Evolutionary conservation across 2,888 invertebrate genomes (phyloP).

Genomic region (Orchesella flavescens): DNA sequence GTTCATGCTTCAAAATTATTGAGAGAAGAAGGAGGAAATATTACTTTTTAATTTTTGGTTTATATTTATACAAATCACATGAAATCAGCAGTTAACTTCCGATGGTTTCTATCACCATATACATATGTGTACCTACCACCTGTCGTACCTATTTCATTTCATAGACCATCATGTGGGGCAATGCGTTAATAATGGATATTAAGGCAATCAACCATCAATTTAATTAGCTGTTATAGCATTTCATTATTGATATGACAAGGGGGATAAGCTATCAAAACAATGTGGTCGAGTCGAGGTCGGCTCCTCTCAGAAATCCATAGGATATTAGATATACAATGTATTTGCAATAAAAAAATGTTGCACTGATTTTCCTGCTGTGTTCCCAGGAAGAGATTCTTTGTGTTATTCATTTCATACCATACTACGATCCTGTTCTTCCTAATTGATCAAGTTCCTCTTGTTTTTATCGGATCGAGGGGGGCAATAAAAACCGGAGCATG

Average conservation of each 20-base stretch:
- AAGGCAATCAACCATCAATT: conserved; percentile 12
- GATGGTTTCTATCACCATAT: too few relatives aligned
- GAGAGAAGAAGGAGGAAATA: too few relatives aligned
- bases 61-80: too few relatives aligned
- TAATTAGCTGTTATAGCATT: conserved; percentile 6
- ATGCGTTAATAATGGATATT: not conserved
- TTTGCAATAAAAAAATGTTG: not conserved
- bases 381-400: not conserved
- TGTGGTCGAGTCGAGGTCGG: not conserved
- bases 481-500: not conserved
- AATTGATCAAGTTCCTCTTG: not conserved
- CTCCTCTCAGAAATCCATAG: too few relatives aligned
- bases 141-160: too few relatives aligned
- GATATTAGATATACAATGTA: too few relatives aligned
- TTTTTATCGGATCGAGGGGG: not conserved
- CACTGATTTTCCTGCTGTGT: conserved; percentile 7
- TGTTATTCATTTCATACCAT: not conserved
- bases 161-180: too few relatives aligned
- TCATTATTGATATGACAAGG: conserved; percentile 10
- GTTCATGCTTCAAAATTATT: too few relatives aligned
- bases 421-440: not conserved
- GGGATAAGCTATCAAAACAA: not conserved
- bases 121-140: too few relatives aligned
- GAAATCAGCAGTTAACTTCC: too few relatives aligned
- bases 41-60: too few relatives aligned